Evolutionary conservation across 2,113 vertebrate species (phyloP), one percentile per base, ranked within the genome.

Genomic region (Hydrochoerus hydrochaeris): DNA sequence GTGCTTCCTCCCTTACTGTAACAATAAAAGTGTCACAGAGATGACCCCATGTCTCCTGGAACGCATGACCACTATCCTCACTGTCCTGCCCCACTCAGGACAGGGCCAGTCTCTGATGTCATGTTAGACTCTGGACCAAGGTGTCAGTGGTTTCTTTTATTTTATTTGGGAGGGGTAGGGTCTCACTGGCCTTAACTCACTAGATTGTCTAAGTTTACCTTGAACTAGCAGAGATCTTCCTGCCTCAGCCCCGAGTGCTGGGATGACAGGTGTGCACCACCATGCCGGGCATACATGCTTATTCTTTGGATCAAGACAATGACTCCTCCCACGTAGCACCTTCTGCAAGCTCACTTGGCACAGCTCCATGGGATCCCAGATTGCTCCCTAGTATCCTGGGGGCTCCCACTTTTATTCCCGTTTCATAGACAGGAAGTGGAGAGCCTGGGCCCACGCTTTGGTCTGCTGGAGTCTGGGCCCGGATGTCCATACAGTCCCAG

Each of bases 401-500:
- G 11, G 30, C 52, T 32, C n/a, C 41, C 10, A 62, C 54, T 67
- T 30, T 44, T 7, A 38, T 14, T 4, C 60, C 41, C 6, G 13
- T 22, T 17, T 92, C 71, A 57, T 1, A 38, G 24, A 3, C 4
- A 41, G 35, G 14, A 88, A 81, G 63, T 24, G 2, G 13, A 58
- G 22, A 44, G 4, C 22, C 46, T 11, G 22, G 10, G 32, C 28
- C 38, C 38, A 60, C 26, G 19, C 65, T 35, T 44, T 22, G n/a
- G n/a, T 57, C 46, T 46, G 67, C 0, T 35, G 26, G 17, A 58
- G 30, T 14, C 63, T 20, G 32, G 17, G 41, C 41, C 69, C 67
- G 52, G 52, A 54, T 54, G 52, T 54, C 11, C 49, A 1, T 52
- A 52, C 13, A 16, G 13, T 54, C 52, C 0, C 0, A 9, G 3